Evolutionary conservation across 2,113 vertebrate genomes (phyloP).

Genomic region (Capreolus pygargus): DNA sequence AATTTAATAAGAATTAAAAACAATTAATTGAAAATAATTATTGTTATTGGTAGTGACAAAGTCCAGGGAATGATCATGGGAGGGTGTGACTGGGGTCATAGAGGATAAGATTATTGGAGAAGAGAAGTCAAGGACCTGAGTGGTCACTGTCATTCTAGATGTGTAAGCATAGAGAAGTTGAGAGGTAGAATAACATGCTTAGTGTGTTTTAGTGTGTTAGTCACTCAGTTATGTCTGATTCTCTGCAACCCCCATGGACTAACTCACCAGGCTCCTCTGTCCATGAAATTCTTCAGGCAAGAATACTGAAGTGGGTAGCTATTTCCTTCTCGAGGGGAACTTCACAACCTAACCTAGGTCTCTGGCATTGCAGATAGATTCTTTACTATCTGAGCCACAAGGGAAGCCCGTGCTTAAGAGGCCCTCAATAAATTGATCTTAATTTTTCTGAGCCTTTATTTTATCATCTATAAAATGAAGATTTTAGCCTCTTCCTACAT

Average conservation of each 20-base stretch:
- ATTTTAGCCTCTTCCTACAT: not conserved
- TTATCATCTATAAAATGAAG: not conserved
- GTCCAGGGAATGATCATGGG: not conserved
- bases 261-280: not conserved
- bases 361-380: not conserved
- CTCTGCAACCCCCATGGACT: not conserved
- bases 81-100: not conserved
- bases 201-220: not conserved
- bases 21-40: not conserved
- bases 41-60: not conserved
- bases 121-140: not conserved
- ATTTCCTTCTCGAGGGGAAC: not conserved
- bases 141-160: not conserved
- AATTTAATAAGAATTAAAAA: not conserved
- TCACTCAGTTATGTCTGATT: not conserved
- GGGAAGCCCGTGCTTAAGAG: not conserved
- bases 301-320: not conserved
- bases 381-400: not conserved
- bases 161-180: not conserved
- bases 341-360: not conserved
- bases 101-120: not conserved
- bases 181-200: not conserved
- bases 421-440: not conserved
- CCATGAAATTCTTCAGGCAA: not conserved
- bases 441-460: not conserved